Base-by-base conservation (phyloP, 2,888 invertebrate genomes). In the Cephus nigrinus region DNA sequence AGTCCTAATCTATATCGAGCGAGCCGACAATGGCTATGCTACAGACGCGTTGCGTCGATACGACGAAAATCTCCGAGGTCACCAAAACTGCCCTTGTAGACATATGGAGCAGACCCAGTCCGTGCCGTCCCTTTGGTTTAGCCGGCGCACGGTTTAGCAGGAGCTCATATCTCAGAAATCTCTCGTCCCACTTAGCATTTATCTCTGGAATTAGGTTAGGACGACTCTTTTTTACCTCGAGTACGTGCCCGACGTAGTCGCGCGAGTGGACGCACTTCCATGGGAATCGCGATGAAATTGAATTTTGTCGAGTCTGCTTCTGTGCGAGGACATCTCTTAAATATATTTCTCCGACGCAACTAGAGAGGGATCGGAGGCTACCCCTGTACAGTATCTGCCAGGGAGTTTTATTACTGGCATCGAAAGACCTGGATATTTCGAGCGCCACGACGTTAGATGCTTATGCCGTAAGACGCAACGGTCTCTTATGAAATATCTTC, bases 181-280 rank as follows among this genome's bases (percentile, higher is more conserved):
- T 85, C 84, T 82, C 83, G 82, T 84, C 81, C 84, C 82, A 86
- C 84, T 88, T 87, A 86, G 84, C 86, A 88, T 90, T 90, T 89
- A 89, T 90, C 88, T 87, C 85, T 76, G 80, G 86, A 90, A 90
- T 90, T 89, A 87, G 88, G 90, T 90, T 90, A 88, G 84, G 82
- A 77, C 82, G 84, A 82, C 81, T 82, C 82, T 84, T 82, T 81
- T 82, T 81, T 80, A 78, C 75, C 80, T 77, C 80, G 79, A 72
- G 80, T 23, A 32, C 71, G 31, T 31, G 71, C 31, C 31, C 15
- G 31, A 32, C 71, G 71, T 15, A 31, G 71, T 15, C 12, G 71
- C 31, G 31, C 71, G 71, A 15, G 71, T 32, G 71, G 71, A 32
- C 15, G 55, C 55, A 23, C 55, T 55, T 55, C 55, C 55, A 55